phyloP scores from a whole-genome alignment of 2,888 invertebrate genomes.

The Epistrophe eligans region DNA sequence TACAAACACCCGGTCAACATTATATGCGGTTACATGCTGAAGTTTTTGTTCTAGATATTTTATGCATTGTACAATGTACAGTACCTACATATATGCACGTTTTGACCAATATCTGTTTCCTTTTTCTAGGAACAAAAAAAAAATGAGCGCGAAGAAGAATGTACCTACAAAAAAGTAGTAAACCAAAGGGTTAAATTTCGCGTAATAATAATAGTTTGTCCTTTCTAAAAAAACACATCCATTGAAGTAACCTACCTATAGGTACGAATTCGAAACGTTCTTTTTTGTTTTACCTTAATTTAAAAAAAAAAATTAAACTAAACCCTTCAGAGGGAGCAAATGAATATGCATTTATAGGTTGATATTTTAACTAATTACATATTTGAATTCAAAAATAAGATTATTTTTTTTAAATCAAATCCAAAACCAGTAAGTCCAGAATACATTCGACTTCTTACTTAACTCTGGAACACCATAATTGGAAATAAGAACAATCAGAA shows the following conservation, averaged over 20 bases:
- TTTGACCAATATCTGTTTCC: conserved; percentile 39
- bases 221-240: background rate
- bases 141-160: background rate
- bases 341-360: no score
- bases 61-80: background rate
- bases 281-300: background rate
- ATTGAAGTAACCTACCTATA: background rate
- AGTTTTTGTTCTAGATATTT: conserved; percentile 47
- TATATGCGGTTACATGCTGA: conserved; percentile 34
- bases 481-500: no score
- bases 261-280: background rate
- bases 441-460: no score
- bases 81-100: background rate
- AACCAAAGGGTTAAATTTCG: conserved; percentile 45
- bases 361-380: no score
- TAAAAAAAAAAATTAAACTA: no score
- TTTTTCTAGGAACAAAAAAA: conserved; percentile 21
- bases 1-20: conserved; percentile 54
- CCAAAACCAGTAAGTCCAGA: no score
- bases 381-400: no score
- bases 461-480: no score
- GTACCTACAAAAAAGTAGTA: background rate
- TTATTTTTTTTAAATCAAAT: no score
- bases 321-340: background rate
- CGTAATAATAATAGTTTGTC: background rate